Base-by-base conservation (phyloP, 2,888 invertebrate species). In the Pterostichus niger region DNA sequence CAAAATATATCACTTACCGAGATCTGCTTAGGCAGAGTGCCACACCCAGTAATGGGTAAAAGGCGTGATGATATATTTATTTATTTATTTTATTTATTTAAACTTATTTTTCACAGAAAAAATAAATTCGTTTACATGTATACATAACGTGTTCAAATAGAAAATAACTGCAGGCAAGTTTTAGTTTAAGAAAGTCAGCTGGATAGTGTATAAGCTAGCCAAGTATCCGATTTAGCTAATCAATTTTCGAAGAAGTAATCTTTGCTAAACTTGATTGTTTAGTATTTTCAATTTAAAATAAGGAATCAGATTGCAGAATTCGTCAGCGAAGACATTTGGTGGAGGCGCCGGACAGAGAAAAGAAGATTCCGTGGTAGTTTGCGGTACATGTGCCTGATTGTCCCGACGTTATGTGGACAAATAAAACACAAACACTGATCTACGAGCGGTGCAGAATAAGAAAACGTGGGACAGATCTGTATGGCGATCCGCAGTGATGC, bases 371-470 rank as follows among this genome's bases (percentile, higher is more conserved):
- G 17, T 68, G 40, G 68, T 68, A 33, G 80, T 61, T 49, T 80
- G 80, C 64, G 68, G 78, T 59, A 61, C 46, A 61, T 78, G 78
- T 78, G 78, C 61, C 78, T 71, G 68, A 71, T 71, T 71, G 68
- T 52, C 71, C 73, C 73, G 40, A 52, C 44, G 71, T 49, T 78
- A 78, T 78, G 56, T 78, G 80, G 81, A 81, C 81, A 81, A 81
- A 81, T 81, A 81, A 81, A 81, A 68, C 81, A 81, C 81, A 81
- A 71, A 81, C 71, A 81, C 56, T 71, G 81, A 81, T 81, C 71
- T 81, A 81, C 81, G 81, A 81, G 68, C 46, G 17, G 17, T 6
- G 64, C 5, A 77, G 44, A 46, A 49, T 52, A 68, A 54, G 68
- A 71, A 40, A 40, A 40, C 40, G 40, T 7, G 40, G 40, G 40